Conservation (phyloP, 1,140 invertebrate genomes). For the Drosophila melanogaster region Release_6_plus_ISO1_MT NT_033777.3:11984001-11984500, state of each 20-base stretch:
- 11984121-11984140: conserved; percentile 90
- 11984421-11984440: conserved; percentile 86
- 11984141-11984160: conserved; percentile 93
- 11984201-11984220: conserved; percentile 95
- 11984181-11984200: conserved; percentile 95
- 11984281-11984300: conserved; percentile 96
- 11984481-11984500: conserved; percentile 85
- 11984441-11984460: conserved; percentile 86
- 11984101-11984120: conserved; percentile 90
- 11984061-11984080: conserved; percentile 21
- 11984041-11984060: no score
- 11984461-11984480: conserved; percentile 87
- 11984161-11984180: conserved; percentile 91
- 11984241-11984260: conserved; percentile 93
- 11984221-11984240: conserved; percentile 91
- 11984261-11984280: conserved; percentile 94
- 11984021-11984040: conserved; percentile 86
- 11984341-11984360: conserved; percentile 86
- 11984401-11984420: conserved; percentile 86
- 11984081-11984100: conserved; percentile 95
- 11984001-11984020: conserved; percentile 65
- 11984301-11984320: conserved; percentile 92
- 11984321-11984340: conserved; percentile 89
- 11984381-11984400: conserved; percentile 86
- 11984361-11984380: conserved; percentile 41